Evolutionary conservation across 2,797 vertebrate species (phyloP), one percentile per base, ranked within the genome.

Genomic region (Thaleichthys pacificus): DNA sequence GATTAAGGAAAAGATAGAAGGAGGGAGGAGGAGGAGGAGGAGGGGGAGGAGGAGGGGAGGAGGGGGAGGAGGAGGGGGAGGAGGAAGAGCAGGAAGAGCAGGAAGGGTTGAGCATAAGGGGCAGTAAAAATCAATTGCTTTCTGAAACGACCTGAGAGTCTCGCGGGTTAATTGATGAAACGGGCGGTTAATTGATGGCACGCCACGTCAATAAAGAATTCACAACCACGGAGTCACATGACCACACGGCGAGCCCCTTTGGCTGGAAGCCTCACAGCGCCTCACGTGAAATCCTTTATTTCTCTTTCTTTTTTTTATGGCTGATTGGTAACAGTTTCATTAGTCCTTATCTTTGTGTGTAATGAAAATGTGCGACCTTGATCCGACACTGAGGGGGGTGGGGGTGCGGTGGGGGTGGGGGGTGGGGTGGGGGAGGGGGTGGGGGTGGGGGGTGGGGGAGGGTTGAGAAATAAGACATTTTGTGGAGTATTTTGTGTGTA

Each of bases 101-200:
- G 22, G 9, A 14, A 12, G 11, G 58, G 58, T 11, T 15, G 42
- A 66, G 42, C 42, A 66, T 42, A 66, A 49, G 65, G 8, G 22
- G 42, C 8, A 64, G 49, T 68, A 38, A 72, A 61, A 61, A 66
- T 70, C 62, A 51, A 72, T 57, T 69, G 68, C 26, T 47, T 78
- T 72, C 72, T 28, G n/a, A 75, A 42, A 47, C 21, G 62, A 65
- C 72, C 26, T 69, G 68, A 64, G 26, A 58, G 26, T 42, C 61
- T 57, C 61, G 3, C 8, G 21, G 70, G 69, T 75, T 75, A 69
- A 75, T 71, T 75, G 61, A 70, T 76, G 47, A 71, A 77, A 65
- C 47, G 56, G 54, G 19, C 68, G 30, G 65, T 69, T 78, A 65
- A 75, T 69, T 75, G 58, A 66, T 68, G 65, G 65, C 8, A 47